Percentiles rank a stretch among this genome's conserved stretches.
Conservation (phyloP, 2,888 invertebrate species). For the Aproaerema taeniolella region DNA sequence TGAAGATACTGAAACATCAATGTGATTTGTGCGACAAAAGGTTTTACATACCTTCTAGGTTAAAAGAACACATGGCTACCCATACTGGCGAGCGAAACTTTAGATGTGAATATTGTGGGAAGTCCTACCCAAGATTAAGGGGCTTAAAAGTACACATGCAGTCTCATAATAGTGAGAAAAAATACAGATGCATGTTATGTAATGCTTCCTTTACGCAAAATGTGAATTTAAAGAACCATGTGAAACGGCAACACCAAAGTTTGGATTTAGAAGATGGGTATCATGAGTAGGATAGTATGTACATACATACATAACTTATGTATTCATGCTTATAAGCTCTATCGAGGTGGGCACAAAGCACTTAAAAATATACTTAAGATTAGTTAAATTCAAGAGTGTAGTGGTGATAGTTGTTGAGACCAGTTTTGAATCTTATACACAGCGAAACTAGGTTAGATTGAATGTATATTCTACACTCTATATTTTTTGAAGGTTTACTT, state of each 20-base stretch:
- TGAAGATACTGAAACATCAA: conserved; percentile 63
- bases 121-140: conserved; percentile 54
- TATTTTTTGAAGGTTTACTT: too few relatives aligned
- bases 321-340: too few relatives aligned
- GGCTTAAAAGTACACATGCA: conserved; percentile 74
- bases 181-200: conserved; percentile 71
- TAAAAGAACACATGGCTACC: conserved; percentile 62
- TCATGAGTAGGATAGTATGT: conserved; percentile 17
- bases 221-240: conserved; percentile 74
- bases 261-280: conserved; percentile 31
- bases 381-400: too few relatives aligned
- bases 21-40: conserved; percentile 74
- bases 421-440: too few relatives aligned
- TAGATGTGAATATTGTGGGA: conserved; percentile 58
- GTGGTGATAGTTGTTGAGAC: too few relatives aligned
- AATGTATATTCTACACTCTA: too few relatives aligned
- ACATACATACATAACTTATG: too few relatives aligned
- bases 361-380: too few relatives aligned
- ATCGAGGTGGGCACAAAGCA: too few relatives aligned
- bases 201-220: conserved; percentile 74
- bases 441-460: too few relatives aligned
- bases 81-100: conserved; percentile 65
- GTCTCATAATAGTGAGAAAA: conserved; percentile 71
- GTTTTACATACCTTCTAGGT: conserved; percentile 61
- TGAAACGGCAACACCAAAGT: conserved; percentile 60